These are phyloP conservation scores for Auanema freiburgensis DNA, from an alignment of 2,888 invertebrate genomes.

Conservation along the genomic window DNA sequence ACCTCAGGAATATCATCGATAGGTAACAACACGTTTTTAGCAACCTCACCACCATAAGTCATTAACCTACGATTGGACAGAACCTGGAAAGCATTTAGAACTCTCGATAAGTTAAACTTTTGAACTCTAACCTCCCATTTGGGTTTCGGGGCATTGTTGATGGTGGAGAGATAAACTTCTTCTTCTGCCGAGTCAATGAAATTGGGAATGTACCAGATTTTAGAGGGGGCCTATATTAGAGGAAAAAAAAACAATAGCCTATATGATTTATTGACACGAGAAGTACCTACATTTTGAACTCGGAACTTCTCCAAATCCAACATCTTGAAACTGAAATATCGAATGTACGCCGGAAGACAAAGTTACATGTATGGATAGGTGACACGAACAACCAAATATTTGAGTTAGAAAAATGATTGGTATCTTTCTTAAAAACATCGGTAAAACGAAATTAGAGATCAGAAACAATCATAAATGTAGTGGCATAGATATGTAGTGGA, in stretches of 20 bases:
- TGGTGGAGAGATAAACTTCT: constrained; percentile 55
- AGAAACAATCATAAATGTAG: too few relatives aligned
- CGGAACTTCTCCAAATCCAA: constrained; percentile 8
- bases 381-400: too few relatives aligned
- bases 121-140: constrained; percentile 81
- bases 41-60: constrained; percentile 95
- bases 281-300: constrained; percentile 10
- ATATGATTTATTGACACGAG: constrained; percentile 1
- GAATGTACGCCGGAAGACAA: too few relatives aligned
- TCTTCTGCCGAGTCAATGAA: constrained; percentile 65
- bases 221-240: constrained; percentile 44
- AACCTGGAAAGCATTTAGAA: constrained; percentile 50
- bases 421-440: too few relatives aligned
- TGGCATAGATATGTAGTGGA: too few relatives aligned
- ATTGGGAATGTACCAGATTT: constrained; percentile 58
- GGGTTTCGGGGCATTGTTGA: constrained; percentile 76
- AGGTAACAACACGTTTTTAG: constrained; percentile 87
- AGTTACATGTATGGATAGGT: too few relatives aligned
- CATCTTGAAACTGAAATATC: not conserved
- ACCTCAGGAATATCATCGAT: constrained; percentile 78
- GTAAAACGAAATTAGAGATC: too few relatives aligned
- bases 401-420: too few relatives aligned
- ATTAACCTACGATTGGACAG: constrained; percentile 82
- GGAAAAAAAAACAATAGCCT: constrained; percentile 5
- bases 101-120: not conserved